Evolutionary conservation across 2,797 vertebrate genomes (phyloP).

Genomic region (Karalla daura): DNA sequence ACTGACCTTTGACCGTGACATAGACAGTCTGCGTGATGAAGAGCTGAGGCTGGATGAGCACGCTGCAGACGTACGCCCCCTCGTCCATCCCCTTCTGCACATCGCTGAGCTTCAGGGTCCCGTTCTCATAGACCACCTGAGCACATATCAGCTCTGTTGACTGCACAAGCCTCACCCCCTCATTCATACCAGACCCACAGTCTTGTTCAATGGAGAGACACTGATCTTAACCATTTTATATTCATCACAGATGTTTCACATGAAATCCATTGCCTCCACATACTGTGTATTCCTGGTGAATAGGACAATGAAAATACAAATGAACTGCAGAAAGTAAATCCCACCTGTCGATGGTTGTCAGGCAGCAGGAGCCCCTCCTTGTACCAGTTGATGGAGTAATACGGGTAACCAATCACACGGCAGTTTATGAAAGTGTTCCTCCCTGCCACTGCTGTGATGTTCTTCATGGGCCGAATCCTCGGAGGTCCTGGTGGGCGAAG

Average conservation of each 20-base stretch:
- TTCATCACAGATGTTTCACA: no score
- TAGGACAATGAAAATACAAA: background rate
- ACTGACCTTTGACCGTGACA: slow-evolving; percentile 95
- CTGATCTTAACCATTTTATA: background rate
- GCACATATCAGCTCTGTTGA: slow-evolving; percentile 21
- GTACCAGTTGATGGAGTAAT: slow-evolving; percentile 99
- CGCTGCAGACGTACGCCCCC: slow-evolving; percentile 96
- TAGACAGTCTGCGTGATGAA: slow-evolving; percentile 98
- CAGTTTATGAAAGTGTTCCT: slow-evolving; percentile 97
- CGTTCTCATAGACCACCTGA: slow-evolving; percentile 96
- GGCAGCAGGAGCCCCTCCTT: slow-evolving; percentile 95
- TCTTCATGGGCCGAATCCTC: slow-evolving; percentile 94
- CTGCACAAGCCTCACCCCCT: no score
- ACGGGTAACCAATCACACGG: slow-evolving; percentile 97
- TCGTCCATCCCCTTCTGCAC: slow-evolving; percentile 99
- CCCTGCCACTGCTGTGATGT: slow-evolving; percentile 96
- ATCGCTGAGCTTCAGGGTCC: slow-evolving; percentile 95
- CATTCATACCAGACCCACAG: no score
- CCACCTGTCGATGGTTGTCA: slow-evolving; percentile 93
- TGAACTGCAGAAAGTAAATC: slow-evolving; percentile 10
- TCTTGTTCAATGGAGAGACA: background rate
- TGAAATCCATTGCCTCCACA: no score
- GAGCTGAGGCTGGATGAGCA: slow-evolving; percentile 96
- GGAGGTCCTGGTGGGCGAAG: slow-evolving; percentile 85
- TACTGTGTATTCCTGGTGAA: background rate